Base-by-base conservation (phyloP, 2,113 vertebrate genomes). In the Pheucticus melanocephalus region DNA sequence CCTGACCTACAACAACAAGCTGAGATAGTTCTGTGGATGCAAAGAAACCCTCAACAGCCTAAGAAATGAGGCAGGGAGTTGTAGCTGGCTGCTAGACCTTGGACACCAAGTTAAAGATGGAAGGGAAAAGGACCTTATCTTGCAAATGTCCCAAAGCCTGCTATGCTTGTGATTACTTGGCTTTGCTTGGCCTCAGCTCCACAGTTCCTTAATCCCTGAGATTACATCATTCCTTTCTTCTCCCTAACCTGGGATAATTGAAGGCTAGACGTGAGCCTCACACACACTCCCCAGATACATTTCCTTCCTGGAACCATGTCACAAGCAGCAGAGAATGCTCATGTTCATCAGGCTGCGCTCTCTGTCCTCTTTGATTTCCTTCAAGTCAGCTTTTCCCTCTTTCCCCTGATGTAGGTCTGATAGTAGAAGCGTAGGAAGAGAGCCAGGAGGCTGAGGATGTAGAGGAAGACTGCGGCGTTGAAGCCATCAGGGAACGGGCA, bases 351-450 rank as follows among this genome's bases (percentile, higher is more conserved):
- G 37, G 7, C 33, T n/a, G 22, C 9, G 33, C 33, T 61, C 57
- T 35, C 23, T 66, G 24, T 78, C 23, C 56, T 50, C 47, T 42
- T 66, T 54, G 51, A 19, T 35, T 33, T 83, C 24, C 56, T 40
- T 83, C 25, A 92, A 14, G 19, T 7, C 44, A 68, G 31, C 56
- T 92, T 96, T 73, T 98, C 97, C 70, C 9, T 22, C 48, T 95
- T 98, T 77, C 73, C 95, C 25, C 66, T 80, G 56, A 96, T 4
- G 75, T 97, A 97, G 68, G 91, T 98, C 35, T 17, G 30, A 75
- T 92, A 97, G 95, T 97, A 98, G 95, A 98, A 97, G 96, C 90
- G 96, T 30, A 97, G 88, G 78, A 98, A 98, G 82, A 98, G 95
- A 40, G 80, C 63, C 37, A 98, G 96, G 87, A 98, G 97, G 91